Evolutionary conservation across 2,113 vertebrate genomes (phyloP).

Genomic region (Turnix velox): DNA sequence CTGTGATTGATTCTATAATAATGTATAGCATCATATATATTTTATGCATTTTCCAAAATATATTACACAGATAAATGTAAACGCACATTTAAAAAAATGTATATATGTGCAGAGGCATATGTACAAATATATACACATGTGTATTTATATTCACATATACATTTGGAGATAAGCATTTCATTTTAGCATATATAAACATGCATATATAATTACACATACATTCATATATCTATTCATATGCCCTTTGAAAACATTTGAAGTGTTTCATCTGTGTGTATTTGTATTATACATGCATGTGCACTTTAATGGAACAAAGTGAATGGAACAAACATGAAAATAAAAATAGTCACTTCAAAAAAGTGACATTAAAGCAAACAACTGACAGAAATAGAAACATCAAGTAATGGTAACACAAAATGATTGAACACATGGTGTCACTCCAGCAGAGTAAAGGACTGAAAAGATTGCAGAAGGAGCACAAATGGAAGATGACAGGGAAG

Average conservation of each 20-base stretch:
- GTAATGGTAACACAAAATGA: not conserved
- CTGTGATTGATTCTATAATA: too few relatives aligned
- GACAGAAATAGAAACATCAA: not conserved
- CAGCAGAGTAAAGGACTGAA: not conserved
- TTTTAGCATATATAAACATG: not conserved
- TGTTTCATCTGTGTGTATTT: not conserved
- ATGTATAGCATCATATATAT: not conserved
- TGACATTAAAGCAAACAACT: not conserved
- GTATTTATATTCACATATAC: not conserved
- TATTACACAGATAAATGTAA: too few relatives aligned
- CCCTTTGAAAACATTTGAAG: too few relatives aligned
- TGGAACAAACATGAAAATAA: not conserved
- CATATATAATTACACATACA: too few relatives aligned
- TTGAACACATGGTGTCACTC: fast-evolving
- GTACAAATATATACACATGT: not conserved
- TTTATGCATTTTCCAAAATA: not conserved
- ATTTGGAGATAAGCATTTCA: not conserved
- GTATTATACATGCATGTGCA: not conserved
- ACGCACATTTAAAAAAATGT: too few relatives aligned
- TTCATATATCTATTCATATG: not conserved
- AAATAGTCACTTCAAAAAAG: not conserved
- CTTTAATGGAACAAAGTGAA: not conserved
- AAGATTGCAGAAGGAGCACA: not conserved
- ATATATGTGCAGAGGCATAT: not conserved
- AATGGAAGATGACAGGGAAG: not conserved